These are phyloP conservation scores for Salvelinus namaycush DNA, from an alignment of 2,113 vertebrate genomes.

Conservation along the genomic window DNA sequence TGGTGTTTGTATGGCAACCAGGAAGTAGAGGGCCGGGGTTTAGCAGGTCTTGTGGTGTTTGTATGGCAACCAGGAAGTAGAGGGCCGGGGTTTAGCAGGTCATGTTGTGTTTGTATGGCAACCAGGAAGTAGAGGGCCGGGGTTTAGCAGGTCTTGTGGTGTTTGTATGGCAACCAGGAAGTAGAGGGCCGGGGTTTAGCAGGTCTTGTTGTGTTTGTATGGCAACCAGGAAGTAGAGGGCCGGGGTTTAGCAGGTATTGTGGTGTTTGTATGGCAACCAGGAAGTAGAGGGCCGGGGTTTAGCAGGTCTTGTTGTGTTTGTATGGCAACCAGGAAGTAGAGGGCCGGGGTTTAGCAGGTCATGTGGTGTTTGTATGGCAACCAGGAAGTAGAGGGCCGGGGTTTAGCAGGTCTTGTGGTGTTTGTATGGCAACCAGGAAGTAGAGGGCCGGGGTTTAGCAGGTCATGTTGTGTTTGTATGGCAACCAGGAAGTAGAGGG, in stretches of 20 bases:
- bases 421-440: no score
- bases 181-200: background rate
- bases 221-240: no score
- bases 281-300: background rate
- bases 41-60: constrained; percentile 1
- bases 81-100: background rate
- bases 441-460: background rate
- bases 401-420: background rate
- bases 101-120: no score
- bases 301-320: background rate
- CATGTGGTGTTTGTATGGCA: background rate
- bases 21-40: background rate
- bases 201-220: background rate
- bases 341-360: constrained; percentile 7
- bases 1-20: no score
- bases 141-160: background rate
- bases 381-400: no score
- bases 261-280: no score
- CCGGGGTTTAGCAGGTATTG: constrained; percentile 8
- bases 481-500: no score
- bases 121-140: no score
- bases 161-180: no score
- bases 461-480: background rate
- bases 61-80: no score
- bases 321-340: no score